phyloP scores from a whole-genome alignment of 2,888 invertebrate genomes.

The Scaptomyza flava region DNA sequence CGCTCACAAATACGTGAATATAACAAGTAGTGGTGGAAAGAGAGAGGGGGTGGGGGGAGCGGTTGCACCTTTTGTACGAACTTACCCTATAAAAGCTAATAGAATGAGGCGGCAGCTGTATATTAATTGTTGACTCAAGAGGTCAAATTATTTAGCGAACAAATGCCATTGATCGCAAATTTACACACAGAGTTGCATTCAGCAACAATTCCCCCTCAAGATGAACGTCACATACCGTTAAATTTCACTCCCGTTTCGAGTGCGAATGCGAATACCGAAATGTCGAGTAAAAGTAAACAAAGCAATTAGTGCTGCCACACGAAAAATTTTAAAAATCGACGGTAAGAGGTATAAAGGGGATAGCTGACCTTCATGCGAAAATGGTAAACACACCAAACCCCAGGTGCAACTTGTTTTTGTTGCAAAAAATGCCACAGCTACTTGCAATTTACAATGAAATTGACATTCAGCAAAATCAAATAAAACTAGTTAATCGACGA shows the following conservation, averaged over 20 bases:
- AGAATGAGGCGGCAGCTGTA: conserved; percentile 55
- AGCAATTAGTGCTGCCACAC: conserved; percentile 67
- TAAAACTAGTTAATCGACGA: conserved; percentile 71
- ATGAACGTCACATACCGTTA: conserved; percentile 56
- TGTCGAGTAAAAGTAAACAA: conserved; percentile 73
- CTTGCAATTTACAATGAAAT: conserved; percentile 71
- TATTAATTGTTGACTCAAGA: conserved; percentile 72
- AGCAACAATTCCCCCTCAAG: conserved; percentile 15
- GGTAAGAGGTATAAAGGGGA: neutral
- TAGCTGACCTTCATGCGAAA: conserved; percentile 55
- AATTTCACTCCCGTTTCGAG: conserved; percentile 65
- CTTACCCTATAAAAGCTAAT: conserved; percentile 58
- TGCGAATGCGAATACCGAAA: conserved; percentile 41
- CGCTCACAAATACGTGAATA: neutral
- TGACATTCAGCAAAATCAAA: conserved; percentile 74
- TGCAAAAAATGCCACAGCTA: conserved; percentile 47
- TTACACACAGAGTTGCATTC: conserved; percentile 51
- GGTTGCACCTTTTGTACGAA: conserved; percentile 23
- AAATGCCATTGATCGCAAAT: conserved; percentile 70
- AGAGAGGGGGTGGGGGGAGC: conserved; percentile 6
- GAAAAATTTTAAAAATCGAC: conserved; percentile 37
- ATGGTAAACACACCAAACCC: conserved; percentile 63
- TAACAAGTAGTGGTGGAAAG: neutral
- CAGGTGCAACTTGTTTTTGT: conserved; percentile 69
- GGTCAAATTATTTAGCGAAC: conserved; percentile 75